phyloP scores from a whole-genome alignment of 92 coral and sea anemone genomes.

The Desmophyllum pertusum region DNA sequence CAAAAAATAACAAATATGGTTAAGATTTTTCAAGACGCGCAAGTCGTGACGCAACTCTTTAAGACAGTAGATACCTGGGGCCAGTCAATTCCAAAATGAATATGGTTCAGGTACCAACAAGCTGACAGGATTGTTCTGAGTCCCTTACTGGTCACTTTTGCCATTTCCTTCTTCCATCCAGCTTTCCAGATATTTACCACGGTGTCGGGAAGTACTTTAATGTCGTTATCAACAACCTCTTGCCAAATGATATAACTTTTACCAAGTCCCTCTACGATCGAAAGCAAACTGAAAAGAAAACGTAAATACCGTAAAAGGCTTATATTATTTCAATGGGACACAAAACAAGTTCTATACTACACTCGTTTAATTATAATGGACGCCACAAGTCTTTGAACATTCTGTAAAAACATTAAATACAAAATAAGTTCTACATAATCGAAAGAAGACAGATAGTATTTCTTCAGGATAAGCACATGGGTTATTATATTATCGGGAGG shows the following conservation, averaged over 20 bases:
- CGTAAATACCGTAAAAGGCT: not conserved
- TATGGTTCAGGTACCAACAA: slow-evolving; percentile 91
- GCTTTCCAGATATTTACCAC: slow-evolving; percentile 93
- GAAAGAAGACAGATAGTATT: too few species aligned
- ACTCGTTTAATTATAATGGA: too few species aligned
- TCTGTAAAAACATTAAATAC: too few species aligned
- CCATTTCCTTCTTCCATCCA: slow-evolving; percentile 89
- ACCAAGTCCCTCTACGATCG: slow-evolving; percentile 73
- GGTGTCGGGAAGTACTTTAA: slow-evolving; percentile 84
- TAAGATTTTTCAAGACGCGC: too few species aligned
- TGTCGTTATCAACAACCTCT: slow-evolving; percentile 89
- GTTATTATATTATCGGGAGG: too few species aligned
- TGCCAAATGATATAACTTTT: slow-evolving; percentile 93
- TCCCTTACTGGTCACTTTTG: slow-evolving; percentile 80
- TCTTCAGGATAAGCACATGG: too few species aligned
- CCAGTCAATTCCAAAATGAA: slow-evolving; percentile 87
- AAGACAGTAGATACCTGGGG: not conserved
- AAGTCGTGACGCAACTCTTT: too few species aligned
- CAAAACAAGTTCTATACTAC: too few species aligned
- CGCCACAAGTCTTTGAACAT: too few species aligned
- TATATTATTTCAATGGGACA: too few species aligned
- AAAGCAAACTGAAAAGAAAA: slow-evolving; percentile 56
- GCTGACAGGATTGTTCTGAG: slow-evolving; percentile 85
- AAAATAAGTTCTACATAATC: too few species aligned
- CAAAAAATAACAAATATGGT: too few species aligned